Base-by-base conservation (phyloP, 2,797 vertebrate species). In the Coregonus ussuriensis region DNA sequence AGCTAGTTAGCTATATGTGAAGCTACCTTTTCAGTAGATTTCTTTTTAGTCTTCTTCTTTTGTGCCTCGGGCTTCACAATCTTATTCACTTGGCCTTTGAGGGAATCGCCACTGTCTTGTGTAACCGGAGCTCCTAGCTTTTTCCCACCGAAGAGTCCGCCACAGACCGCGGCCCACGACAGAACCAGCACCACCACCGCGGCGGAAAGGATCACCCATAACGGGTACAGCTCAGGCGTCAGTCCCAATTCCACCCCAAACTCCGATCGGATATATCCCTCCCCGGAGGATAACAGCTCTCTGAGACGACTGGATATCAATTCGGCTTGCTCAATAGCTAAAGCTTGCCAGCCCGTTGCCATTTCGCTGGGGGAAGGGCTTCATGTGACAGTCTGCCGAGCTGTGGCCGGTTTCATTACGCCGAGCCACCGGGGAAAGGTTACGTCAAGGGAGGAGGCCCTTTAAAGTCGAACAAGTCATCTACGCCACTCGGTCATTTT, bases 171-270 rank as follows among this genome's bases (percentile, higher is more conserved):
- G 67, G 85, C 72, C 81, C 91, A 84, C 4, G 94, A 76, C 6
- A 92, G 76, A 73, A 91, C 84, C 16, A 90, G 35, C 62, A 94
- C 80, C 65, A 92, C 82, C 77, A 95, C 91, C 87, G 51, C 93
- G 77, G 95, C 89, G 4, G 90, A 90, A 79, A 97, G 85, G 72
- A 97, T 87, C 9, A 96, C 87, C 97, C 97, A 98, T 74, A 94
- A 91, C 77, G 96, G 96, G 84, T 94, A 96, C 25, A 90, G 86
- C 79, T 96, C 95, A 21, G 96, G 96, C 83, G 96, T 93, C 79
- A 97, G 87, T 79, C 96, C 96, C 72, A 97, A 74, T 75, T 97
- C 95, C 3, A 98, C 86, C 62, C 97, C 97, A 79, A 97, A 84
- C 81, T 95, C 96, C 71, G 93, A 83, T 65, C 86, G 94, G 62